Conservation (phyloP, 37 sponge, comb jelly and placozoan genomes). For the Oopsacas minuta region DNA sequence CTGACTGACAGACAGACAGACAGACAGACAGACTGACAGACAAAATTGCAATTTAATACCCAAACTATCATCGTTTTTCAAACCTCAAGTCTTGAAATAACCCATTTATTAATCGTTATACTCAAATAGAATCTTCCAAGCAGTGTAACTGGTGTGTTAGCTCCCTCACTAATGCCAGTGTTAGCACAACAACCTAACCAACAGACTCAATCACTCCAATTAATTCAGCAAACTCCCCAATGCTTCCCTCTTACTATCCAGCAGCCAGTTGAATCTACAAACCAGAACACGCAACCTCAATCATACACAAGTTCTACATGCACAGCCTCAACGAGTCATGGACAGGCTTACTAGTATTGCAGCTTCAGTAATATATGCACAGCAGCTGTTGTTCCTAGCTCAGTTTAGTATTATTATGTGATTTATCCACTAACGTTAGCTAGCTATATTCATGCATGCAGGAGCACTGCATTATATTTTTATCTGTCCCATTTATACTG, state of each 20-base stretch:
- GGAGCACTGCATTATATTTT: background rate
- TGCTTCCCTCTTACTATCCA: background rate
- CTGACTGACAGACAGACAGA: too few species aligned
- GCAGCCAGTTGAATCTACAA: background rate
- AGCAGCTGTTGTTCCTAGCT: background rate
- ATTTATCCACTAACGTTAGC: background rate
- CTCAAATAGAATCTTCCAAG: slow-evolving; percentile 5
- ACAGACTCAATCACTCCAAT: background rate
- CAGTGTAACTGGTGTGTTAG: background rate
- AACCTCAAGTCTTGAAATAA: too few species aligned
- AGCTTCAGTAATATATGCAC: background rate
- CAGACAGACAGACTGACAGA: too few species aligned
- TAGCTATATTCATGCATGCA: background rate
- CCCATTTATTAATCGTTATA: too few species aligned
- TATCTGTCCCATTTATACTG: background rate
- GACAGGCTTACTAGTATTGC: background rate
- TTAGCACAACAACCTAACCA: background rate
- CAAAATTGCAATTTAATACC: too few species aligned
- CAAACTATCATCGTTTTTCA: too few species aligned
- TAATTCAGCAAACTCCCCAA: background rate
- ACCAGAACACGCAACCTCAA: background rate
- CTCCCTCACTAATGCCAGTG: background rate
- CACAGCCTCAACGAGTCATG: background rate
- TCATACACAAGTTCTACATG: background rate
- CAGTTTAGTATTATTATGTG: background rate